phyloP scores from a whole-genome alignment of 1,140 invertebrate genomes.

The Globodera rostochiensis region DNA sequence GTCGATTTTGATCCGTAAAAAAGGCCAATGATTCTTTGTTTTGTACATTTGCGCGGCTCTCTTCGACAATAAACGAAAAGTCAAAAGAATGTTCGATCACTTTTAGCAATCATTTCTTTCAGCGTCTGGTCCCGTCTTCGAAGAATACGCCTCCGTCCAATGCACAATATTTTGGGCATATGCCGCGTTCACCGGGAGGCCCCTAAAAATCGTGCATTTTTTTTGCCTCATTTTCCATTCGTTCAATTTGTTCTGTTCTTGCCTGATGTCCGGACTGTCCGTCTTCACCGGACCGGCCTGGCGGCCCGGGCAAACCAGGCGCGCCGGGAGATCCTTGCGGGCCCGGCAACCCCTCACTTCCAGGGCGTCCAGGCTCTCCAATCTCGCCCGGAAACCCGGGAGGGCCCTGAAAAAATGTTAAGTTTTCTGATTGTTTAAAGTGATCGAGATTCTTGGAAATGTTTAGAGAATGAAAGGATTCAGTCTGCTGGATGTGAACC shows the following conservation, averaged over 20 bases:
- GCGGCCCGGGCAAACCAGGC: conserved; percentile 50
- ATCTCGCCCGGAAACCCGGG: conserved; percentile 54
- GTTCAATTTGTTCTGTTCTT: not conserved
- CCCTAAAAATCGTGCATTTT: conserved; percentile 5
- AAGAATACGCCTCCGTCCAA: conserved; percentile 46
- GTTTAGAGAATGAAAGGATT: not conserved
- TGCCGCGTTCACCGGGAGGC: conserved; percentile 37
- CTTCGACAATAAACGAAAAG: no score
- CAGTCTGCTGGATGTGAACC: no score
- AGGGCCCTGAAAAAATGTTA: conserved; percentile 44
- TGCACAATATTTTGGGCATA: conserved; percentile 45
- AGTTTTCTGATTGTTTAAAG: not conserved
- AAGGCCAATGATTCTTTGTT: no score
- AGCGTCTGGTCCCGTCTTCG: conserved; percentile 44
- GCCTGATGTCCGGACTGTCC: conserved; percentile 49
- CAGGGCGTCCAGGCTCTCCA: conserved; percentile 51
- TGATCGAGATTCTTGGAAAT: not conserved
- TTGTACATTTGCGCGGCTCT: no score
- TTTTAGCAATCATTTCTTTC: not conserved
- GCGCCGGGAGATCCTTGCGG: conserved; percentile 32
- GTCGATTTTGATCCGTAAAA: no score
- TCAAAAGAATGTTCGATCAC: no score
- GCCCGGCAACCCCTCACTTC: conserved; percentile 50
- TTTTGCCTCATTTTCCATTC: not conserved
- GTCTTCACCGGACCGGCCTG: conserved; percentile 51